Evolutionary conservation across 2,113 vertebrate genomes (phyloP).

Genomic region (Anser cygnoides): DNA sequence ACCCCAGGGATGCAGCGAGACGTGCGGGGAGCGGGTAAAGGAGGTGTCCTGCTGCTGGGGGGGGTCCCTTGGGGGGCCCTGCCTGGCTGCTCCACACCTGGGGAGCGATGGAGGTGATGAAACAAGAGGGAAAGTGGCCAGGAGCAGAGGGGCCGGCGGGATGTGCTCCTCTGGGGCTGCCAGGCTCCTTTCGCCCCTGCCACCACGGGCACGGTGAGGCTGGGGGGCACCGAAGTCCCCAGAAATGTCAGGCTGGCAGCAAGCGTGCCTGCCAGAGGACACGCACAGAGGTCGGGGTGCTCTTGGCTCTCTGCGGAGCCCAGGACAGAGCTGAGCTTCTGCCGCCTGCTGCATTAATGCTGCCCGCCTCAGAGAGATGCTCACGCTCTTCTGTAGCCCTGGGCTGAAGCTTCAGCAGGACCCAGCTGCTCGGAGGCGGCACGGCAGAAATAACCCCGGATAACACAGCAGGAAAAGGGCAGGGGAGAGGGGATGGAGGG

Average conservation of each 20-base stretch:
- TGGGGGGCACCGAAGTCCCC: no score
- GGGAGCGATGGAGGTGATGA: not conserved
- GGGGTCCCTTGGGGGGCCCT: rapidly evolving
- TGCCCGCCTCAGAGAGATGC: conserved; percentile 59
- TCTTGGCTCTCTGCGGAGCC: not conserved
- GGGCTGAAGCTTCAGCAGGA: conserved; percentile 7
- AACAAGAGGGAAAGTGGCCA: not conserved
- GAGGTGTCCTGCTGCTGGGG: not conserved
- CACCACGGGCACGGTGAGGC: not conserved
- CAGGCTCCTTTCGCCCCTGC: not conserved
- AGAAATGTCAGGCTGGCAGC: no score
- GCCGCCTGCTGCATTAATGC: conserved; percentile 19
- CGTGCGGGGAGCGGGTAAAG: not conserved
- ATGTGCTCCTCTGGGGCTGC: not conserved
- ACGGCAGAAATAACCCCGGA: not conserved
- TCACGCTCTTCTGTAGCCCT: conserved; percentile 29
- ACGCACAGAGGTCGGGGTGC: not conserved
- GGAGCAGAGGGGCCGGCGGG: not conserved
- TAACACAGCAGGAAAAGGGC: not conserved
- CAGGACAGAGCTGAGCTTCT: not conserved
- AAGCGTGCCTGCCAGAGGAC: no score
- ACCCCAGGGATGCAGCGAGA: not conserved
- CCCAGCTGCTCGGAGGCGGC: not conserved
- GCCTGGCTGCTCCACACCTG: not conserved
- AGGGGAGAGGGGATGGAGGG: not conserved